Evolutionary conservation across 1,140 invertebrate species (phyloP).

Genomic region (Archivesica marissinica): DNA sequence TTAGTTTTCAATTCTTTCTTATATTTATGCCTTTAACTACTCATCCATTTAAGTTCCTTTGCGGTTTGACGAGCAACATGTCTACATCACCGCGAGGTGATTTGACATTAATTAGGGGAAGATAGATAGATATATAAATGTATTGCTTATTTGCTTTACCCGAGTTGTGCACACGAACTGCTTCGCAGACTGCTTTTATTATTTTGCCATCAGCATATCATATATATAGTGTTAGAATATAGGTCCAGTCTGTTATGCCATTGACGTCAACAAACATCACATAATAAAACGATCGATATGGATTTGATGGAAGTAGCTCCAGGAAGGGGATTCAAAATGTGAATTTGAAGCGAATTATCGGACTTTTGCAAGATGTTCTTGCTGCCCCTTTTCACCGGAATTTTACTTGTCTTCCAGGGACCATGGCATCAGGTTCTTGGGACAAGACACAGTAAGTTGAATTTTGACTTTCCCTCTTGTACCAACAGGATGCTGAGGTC

Average conservation of each 20-base stretch:
- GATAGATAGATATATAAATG: no score
- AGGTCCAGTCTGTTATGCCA: slow-evolving; percentile 21
- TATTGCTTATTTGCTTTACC: no score
- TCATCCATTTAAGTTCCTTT: no score
- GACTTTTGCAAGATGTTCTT: slow-evolving; percentile 36
- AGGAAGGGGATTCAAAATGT: slow-evolving; percentile 54
- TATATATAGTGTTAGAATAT: not conserved
- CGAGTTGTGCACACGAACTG: not conserved
- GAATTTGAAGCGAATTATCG: not conserved
- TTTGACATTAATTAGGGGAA: no score
- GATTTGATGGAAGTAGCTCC: slow-evolving; percentile 43
- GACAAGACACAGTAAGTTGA: slow-evolving; percentile 36
- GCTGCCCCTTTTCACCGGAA: slow-evolving; percentile 38
- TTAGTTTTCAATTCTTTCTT: no score
- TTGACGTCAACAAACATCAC: slow-evolving; percentile 62
- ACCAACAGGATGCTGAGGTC: no score
- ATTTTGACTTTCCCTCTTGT: no score
- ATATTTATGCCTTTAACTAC: no score
- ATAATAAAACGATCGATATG: slow-evolving; percentile 50
- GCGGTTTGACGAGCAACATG: no score
- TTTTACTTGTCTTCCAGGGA: slow-evolving; percentile 33
- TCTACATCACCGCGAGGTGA: no score
- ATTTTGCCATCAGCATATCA: not conserved
- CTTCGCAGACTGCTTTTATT: not conserved
- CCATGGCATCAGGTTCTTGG: not conserved